phyloP scores from a whole-genome alignment of 2,797 vertebrate genomes.

The Tokudaia muenninki region DNA sequence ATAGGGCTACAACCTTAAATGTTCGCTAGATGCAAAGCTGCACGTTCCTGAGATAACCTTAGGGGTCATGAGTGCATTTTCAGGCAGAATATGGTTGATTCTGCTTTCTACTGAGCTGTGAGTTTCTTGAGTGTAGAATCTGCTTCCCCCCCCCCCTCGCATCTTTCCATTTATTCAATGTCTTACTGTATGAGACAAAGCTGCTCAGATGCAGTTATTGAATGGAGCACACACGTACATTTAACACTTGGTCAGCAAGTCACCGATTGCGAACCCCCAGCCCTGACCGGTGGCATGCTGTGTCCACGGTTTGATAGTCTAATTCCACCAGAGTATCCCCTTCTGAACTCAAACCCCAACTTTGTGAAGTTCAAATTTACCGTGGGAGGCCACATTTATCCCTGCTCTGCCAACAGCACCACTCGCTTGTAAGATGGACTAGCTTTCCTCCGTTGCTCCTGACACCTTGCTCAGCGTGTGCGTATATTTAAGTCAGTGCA shows the following conservation, averaged over 20 bases:
- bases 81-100: conserved; percentile 48
- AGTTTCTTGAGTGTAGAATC: background rate
- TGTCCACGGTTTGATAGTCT: conserved; percentile 2
- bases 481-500: conserved; percentile 63
- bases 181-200: background rate
- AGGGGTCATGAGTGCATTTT: conserved; percentile 13
- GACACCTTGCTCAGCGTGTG: background rate
- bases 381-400: conserved; percentile 21
- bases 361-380: conserved; percentile 37
- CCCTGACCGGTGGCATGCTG: background rate
- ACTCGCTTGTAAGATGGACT: conserved; percentile 25
- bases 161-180: conserved; percentile 31
- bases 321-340: conserved; percentile 9
- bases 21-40: background rate
- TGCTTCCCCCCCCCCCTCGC: conserved; percentile 17
- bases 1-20: background rate
- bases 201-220: background rate
- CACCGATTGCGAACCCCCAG: background rate
- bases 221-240: background rate
- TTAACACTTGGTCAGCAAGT: conserved; percentile 29
- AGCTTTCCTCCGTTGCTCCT: conserved; percentile 34
- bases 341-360: conserved; percentile 34
- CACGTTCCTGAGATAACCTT: background rate
- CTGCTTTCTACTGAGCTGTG: background rate
- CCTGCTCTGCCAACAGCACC: background rate